These are phyloP conservation scores for Mongoloraphidia duomilia DNA, from an alignment of 2,888 invertebrate species.

Conservation along the genomic window DNA sequence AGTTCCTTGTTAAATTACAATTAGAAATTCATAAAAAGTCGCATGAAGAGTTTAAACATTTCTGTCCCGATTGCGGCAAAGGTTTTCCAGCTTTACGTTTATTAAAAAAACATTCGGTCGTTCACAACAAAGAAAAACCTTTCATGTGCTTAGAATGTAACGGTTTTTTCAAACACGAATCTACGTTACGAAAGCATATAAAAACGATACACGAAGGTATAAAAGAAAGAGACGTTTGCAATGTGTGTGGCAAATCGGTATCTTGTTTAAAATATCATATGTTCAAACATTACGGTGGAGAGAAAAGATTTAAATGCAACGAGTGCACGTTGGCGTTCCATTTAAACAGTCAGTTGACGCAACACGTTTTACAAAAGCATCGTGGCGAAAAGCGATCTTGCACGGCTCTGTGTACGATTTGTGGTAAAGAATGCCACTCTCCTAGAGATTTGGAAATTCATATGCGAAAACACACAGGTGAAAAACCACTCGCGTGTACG, in stretches of 20 bases:
- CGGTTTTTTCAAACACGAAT: background rate
- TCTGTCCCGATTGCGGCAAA: background rate
- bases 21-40: background rate
- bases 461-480: background rate
- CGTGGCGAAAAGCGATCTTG: background rate
- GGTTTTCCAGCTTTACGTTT: background rate
- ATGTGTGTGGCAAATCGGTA: slow-evolving; percentile 2
- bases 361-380: background rate
- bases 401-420: background rate
- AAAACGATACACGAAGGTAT: background rate
- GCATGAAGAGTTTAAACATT: background rate
- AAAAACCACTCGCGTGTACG: background rate
- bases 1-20: background rate
- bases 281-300: too few relatives aligned
- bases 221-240: background rate
- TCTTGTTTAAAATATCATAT: background rate
- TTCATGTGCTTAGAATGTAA: background rate
- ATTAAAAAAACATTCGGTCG: background rate
- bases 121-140: background rate
- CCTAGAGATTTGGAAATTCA: background rate
- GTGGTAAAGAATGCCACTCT: background rate
- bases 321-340: background rate
- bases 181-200: background rate
- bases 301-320: background rate
- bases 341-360: background rate